These are phyloP conservation scores for Lindbergichthys nudifrons DNA, from an alignment of 2,797 vertebrate species.

Conservation along the genomic window DNA sequence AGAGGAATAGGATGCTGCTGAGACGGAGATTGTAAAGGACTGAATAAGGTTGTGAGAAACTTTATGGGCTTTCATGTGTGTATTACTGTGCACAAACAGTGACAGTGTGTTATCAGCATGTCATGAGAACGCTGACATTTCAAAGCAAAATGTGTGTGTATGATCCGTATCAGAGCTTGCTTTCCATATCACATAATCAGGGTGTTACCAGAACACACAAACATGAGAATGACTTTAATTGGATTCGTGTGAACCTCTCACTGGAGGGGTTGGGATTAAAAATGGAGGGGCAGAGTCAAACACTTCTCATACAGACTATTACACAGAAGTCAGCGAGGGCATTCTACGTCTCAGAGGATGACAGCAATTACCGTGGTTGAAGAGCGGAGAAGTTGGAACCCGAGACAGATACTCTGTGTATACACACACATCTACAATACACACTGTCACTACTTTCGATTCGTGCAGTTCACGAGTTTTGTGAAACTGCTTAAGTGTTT, in stretches of 20 bases:
- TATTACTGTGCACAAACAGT: neutral
- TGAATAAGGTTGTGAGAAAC: conserved; percentile 43
- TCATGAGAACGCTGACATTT: conserved; percentile 13
- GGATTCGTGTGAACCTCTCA: conserved; percentile 49
- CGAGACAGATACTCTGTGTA: neutral
- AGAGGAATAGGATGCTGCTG: conserved; percentile 26
- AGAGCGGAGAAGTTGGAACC: conserved; percentile 15
- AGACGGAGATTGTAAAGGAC: conserved; percentile 44
- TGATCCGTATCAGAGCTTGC: neutral
- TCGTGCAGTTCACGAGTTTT: neutral
- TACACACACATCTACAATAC: neutral
- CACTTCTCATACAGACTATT: conserved; percentile 16
- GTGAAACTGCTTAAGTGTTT: neutral
- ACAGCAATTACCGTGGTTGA: conserved; percentile 56
- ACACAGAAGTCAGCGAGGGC: conserved; percentile 20
- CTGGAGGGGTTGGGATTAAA: conserved; percentile 38
- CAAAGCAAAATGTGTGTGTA: conserved; percentile 24
- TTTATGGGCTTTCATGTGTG: conserved; percentile 3
- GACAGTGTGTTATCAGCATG: conserved; percentile 17
- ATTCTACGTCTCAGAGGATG: conserved; percentile 39
- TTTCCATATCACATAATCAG: conserved; percentile 57
- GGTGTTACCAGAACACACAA: conserved; percentile 50
- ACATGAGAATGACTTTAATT: conserved; percentile 58
- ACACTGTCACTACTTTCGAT: neutral
- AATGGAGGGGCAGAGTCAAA: conserved; percentile 28